These are phyloP conservation scores for Ophioderma brevispina DNA, from an alignment of 35 echinoderm and acorn worm species.

Conservation along the genomic window DNA sequence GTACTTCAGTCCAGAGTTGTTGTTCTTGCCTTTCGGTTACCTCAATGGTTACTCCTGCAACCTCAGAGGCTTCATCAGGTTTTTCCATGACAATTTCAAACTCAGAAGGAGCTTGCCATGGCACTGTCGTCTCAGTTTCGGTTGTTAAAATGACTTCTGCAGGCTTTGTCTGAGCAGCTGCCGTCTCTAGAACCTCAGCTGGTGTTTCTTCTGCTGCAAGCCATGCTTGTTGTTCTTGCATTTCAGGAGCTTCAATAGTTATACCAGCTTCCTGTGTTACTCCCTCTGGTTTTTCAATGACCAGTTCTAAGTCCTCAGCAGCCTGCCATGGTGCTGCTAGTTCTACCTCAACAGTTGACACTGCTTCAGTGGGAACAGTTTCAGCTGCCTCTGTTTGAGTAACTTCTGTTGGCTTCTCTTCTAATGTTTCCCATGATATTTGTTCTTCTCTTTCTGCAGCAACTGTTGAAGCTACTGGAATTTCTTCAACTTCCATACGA, in stretches of 20 bases:
- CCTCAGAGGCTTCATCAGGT: slow-evolving; percentile 48
- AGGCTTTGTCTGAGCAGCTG: slow-evolving; percentile 22
- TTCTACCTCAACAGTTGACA: slow-evolving; percentile 32
- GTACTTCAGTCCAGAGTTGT: not conserved
- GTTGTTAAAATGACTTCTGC: not conserved
- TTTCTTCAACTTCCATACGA: slow-evolving; percentile 23
- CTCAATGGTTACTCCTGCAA: slow-evolving; percentile 36
- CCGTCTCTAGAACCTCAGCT: not conserved
- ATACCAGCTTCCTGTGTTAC: not conserved
- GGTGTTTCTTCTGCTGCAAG: not conserved
- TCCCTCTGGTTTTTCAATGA: not conserved
- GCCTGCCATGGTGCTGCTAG: slow-evolving; percentile 13
- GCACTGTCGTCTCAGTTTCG: slow-evolving; percentile 36
- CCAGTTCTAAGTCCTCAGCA: slow-evolving; percentile 14
- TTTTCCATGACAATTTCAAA: slow-evolving; percentile 17
- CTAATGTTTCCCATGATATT: slow-evolving; percentile 29
- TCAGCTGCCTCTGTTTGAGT: not conserved
- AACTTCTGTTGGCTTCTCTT: slow-evolving; percentile 13
- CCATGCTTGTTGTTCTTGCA: not conserved
- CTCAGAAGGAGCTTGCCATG: slow-evolving; percentile 27
- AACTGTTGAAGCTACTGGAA: slow-evolving; percentile 6
- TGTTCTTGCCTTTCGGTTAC: not conserved
- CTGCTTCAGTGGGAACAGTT: slow-evolving; percentile 21
- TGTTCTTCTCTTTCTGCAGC: slow-evolving; percentile 48
- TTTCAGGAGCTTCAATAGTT: not conserved